Evolutionary conservation across 92 coral and sea anemone genomes (phyloP).

Genomic region (Actinernus sp.): DNA sequence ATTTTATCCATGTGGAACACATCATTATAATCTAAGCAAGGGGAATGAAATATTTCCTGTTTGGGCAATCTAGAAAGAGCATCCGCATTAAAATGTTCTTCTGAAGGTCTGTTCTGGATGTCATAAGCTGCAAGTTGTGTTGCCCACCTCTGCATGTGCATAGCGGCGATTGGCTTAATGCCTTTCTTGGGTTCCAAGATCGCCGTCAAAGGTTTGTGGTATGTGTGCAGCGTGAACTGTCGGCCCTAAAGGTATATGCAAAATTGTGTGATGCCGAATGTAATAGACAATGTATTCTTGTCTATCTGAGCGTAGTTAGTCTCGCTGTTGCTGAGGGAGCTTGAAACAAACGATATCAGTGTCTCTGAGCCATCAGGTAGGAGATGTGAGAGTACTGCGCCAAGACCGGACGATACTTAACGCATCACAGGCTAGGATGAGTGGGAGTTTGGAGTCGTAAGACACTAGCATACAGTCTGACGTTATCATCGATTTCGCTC

Average conservation of each 20-base stretch:
- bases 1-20: conserved; percentile 14
- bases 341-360: not conserved
- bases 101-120: conserved; percentile 20
- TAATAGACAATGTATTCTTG: conserved; percentile 28
- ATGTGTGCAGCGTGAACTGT: conserved; percentile 24
- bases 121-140: conserved; percentile 14
- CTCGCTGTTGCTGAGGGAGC: not conserved
- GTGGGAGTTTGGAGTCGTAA: too few species aligned
- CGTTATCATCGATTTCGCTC: too few species aligned
- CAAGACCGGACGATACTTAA: too few species aligned
- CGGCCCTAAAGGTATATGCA: conserved; percentile 26
- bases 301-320: conserved; percentile 34
- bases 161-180: conserved; percentile 34
- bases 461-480: too few species aligned
- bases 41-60: not conserved
- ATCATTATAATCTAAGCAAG: not conserved
- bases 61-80: conserved; percentile 44
- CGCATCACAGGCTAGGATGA: too few species aligned
- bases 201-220: conserved; percentile 7
- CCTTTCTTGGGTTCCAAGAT: conserved; percentile 19
- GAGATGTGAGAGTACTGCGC: not conserved
- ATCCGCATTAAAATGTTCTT: conserved; percentile 48
- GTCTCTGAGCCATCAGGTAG: not conserved
- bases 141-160: conserved; percentile 41
- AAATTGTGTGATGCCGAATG: conserved; percentile 18